phyloP scores from a whole-genome alignment of 2,888 invertebrate species.

The Ophion ventricosus region DNA sequence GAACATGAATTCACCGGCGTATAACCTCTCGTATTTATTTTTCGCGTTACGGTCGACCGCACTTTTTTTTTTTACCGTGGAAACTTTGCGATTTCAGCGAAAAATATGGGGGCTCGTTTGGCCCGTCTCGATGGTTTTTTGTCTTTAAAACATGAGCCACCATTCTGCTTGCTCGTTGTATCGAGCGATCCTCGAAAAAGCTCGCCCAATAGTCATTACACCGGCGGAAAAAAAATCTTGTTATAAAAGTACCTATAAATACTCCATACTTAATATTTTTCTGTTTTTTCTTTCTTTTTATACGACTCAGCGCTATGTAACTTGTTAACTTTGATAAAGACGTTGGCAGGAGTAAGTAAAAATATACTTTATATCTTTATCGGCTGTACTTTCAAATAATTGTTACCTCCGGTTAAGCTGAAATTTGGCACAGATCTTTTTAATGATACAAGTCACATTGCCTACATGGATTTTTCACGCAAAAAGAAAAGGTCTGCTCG shows the following conservation, averaged over 20 bases:
- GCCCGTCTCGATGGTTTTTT: neutral
- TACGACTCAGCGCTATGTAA: neutral
- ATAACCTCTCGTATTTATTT: conserved; percentile 35
- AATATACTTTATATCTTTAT: too few species aligned
- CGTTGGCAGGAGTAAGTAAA: too few species aligned
- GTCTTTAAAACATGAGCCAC: neutral
- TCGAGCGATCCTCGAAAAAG: neutral
- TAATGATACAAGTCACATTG: too few species aligned
- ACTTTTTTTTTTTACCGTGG: conserved; percentile 5
- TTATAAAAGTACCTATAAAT: too few species aligned
- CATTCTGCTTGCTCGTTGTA: neutral
- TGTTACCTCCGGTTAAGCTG: too few species aligned
- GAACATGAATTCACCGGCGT: conserved; percentile 70
- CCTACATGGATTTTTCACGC: too few species aligned
- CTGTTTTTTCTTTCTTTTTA: neutral
- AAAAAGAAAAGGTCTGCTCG: too few species aligned
- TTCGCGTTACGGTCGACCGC: neutral
- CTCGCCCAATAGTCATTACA: neutral
- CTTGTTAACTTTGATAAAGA: too few species aligned
- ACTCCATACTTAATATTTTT: neutral
- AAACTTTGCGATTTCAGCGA: neutral
- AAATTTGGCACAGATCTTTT: too few species aligned
- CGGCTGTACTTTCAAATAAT: too few species aligned
- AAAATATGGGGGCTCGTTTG: too few species aligned
- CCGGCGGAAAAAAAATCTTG: too few species aligned